A percentile compares a stretch with the other conserved stretches of the same genome.
These are phyloP conservation scores for Urophycis tenuis DNA, from an alignment of 2,797 vertebrate genomes.

Conservation along the genomic window DNA sequence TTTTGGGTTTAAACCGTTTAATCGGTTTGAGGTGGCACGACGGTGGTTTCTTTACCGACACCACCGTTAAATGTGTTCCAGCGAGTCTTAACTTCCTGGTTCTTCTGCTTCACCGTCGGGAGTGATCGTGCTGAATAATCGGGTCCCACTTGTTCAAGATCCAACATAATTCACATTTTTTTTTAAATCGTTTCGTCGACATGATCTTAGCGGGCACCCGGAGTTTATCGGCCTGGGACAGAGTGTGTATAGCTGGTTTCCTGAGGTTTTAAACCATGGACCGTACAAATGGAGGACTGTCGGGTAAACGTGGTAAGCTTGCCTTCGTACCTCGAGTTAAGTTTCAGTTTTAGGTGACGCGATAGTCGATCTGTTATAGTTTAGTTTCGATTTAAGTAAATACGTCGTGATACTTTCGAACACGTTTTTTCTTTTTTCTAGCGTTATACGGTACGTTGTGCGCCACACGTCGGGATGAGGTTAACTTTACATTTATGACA, in stretches of 20 bases:
- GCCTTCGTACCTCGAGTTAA: neutral
- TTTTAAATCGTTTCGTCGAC: neutral
- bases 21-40: neutral
- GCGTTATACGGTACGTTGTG: too few species aligned
- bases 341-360: neutral
- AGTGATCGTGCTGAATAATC: constrained; percentile 16
- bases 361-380: neutral
- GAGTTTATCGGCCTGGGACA: neutral
- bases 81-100: constrained; percentile 55
- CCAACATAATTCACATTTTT: too few species aligned
- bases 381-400: neutral
- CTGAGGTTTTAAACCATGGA: neutral
- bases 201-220: neutral
- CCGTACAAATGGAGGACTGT: neutral
- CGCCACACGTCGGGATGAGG: too few species aligned
- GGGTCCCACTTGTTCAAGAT: neutral
- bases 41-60: neutral
- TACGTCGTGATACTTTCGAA: too few species aligned
- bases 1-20: neutral
- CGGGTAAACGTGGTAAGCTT: neutral
- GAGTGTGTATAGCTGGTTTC: neutral
- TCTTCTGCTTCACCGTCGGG: constrained; percentile 34
- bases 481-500: too few species aligned
- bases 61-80: neutral
- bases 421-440: too few species aligned